Percentiles rank a stretch among this genome's conserved stretches.
Evolutionary conservation across 1,140 invertebrate genomes (phyloP).

Genomic region (Drosophila equinoxialis): DNA sequence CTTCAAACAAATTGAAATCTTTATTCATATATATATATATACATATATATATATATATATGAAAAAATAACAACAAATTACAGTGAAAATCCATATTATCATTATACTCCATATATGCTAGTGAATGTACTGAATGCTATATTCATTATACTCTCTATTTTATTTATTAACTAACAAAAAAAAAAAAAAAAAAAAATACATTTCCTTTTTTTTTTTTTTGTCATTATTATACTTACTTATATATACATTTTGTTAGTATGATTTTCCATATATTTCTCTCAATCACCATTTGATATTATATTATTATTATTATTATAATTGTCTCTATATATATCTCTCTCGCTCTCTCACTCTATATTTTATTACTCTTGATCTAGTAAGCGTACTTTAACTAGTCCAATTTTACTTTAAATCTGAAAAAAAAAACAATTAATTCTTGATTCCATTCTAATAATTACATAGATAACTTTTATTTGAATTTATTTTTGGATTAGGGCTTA

Average conservation of each 20-base stretch:
- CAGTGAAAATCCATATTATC: slow-evolving; percentile 63
- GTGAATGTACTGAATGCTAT: slow-evolving; percentile 83
- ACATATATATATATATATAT: too few species aligned
- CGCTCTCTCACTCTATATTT: slow-evolving; percentile 21
- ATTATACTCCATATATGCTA: slow-evolving; percentile 77
- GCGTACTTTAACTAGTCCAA: slow-evolving; percentile 5
- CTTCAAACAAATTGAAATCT: slow-evolving; percentile 52
- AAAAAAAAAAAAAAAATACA: slow-evolving; percentile 65
- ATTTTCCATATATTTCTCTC: slow-evolving; percentile 35
- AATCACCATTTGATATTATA: slow-evolving; percentile 47
- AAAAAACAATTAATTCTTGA: not conserved
- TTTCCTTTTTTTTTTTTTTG: slow-evolving; percentile 37
- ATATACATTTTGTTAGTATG: slow-evolving; percentile 30
- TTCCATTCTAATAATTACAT: not conserved
- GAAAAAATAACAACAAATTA: slow-evolving; percentile 29
- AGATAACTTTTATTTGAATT: not conserved
- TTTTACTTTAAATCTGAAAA: not conserved
- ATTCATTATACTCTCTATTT: slow-evolving; percentile 81
- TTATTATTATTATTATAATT: slow-evolving; percentile 35
- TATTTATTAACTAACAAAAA: slow-evolving; percentile 84
- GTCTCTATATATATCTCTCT: slow-evolving; percentile 29
- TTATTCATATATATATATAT: slow-evolving; percentile 4
- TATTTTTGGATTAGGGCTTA: not conserved
- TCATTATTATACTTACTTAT: slow-evolving; percentile 41
- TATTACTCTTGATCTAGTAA: slow-evolving; percentile 6